Conservation (phyloP, 2,797 vertebrate genomes). For the Podarcis siculus region DNA sequence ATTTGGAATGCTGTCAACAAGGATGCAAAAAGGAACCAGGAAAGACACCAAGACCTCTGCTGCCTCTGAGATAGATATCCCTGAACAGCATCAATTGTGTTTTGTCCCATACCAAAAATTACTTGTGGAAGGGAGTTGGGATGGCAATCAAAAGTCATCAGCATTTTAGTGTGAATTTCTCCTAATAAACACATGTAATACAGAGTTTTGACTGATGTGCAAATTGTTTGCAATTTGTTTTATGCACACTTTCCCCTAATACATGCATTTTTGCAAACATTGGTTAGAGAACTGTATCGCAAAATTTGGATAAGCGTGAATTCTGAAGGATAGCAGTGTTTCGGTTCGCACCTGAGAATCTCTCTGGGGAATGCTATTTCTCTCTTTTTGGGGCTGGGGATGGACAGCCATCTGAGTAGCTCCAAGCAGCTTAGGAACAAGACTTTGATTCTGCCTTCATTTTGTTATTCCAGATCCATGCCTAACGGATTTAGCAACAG, state of each 20-base stretch:
- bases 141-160: no score
- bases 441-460: background rate
- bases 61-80: background rate
- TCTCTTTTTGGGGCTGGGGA: background rate
- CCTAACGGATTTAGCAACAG: background rate
- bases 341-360: background rate
- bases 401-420: background rate
- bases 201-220: no score
- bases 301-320: no score
- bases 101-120: background rate
- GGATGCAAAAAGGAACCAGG: background rate
- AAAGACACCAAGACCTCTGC: background rate
- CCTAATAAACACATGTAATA: no score
- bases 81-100: background rate
- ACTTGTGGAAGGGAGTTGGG: background rate
- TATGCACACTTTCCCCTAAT: no score
- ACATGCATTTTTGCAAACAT: no score
- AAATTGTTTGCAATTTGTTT: no score
- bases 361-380: background rate
- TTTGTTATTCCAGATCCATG: background rate
- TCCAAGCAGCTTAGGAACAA: background rate
- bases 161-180: no score
- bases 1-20: background rate
- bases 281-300: no score
- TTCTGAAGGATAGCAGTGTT: no score